Conservation (phyloP, 2,113 vertebrate genomes). For the Ovibos moschatus region DNA sequence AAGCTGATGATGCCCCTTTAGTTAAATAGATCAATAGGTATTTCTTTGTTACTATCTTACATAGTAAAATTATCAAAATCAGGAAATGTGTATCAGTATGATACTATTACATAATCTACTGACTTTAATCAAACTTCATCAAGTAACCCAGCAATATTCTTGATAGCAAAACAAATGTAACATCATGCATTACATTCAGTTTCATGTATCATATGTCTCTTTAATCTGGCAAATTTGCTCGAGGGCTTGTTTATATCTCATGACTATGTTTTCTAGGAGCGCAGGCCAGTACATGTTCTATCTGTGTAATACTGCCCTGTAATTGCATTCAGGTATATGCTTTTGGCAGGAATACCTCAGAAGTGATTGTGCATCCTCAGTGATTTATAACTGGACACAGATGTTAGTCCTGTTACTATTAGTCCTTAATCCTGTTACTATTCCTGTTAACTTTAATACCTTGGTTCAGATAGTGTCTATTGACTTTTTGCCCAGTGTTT, state of each 20-base stretch:
- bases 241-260: neutral
- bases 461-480: neutral
- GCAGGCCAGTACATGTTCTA: accelerated
- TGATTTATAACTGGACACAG: neutral
- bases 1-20: neutral
- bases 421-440: neutral
- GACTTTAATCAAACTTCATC: neutral
- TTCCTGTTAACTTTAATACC: neutral
- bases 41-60: neutral
- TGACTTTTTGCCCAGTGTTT: neutral
- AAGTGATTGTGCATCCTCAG: neutral
- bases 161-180: neutral
- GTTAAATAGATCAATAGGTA: neutral
- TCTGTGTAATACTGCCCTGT: neutral
- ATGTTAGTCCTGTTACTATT: neutral
- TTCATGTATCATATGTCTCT: neutral
- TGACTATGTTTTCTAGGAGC: neutral
- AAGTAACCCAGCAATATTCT: neutral
- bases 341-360: neutral
- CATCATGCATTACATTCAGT: neutral
- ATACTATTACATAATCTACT: neutral
- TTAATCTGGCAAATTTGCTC: neutral
- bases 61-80: neutral
- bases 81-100: neutral
- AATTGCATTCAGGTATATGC: neutral